These are phyloP conservation scores for Uria lomvia DNA, from an alignment of 2,113 vertebrate species.

Conservation along the genomic window DNA sequence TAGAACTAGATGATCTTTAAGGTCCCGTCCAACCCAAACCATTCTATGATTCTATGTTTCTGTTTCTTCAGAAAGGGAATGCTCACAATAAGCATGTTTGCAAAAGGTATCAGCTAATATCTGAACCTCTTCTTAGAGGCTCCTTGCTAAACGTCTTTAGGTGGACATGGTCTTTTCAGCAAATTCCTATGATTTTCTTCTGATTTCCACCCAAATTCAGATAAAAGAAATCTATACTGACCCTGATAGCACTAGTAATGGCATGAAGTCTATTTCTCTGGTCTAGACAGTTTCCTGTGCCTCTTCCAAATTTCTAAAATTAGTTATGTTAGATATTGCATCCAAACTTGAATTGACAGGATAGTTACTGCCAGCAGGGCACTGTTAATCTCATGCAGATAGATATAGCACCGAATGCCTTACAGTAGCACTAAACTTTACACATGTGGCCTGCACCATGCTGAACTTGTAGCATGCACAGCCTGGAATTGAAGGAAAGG, in stretches of 20 bases:
- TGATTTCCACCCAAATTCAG: not conserved
- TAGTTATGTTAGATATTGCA: not conserved
- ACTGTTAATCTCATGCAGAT: not conserved
- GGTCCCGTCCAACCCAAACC: not conserved
- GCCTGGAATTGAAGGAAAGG: not conserved
- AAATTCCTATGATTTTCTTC: not conserved
- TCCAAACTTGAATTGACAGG: not conserved
- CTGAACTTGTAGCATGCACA: not conserved
- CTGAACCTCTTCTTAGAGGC: not conserved
- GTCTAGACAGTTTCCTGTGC: not conserved
- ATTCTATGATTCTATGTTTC: not conserved
- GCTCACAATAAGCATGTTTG: not conserved
- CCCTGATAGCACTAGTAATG: not conserved
- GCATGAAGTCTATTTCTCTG: not conserved
- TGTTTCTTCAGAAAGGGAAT: not conserved
- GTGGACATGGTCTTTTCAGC: not conserved
- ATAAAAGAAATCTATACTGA: not conserved
- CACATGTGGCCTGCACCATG: accelerated
- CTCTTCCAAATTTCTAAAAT: not conserved
- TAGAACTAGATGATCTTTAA: not conserved
- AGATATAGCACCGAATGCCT: not conserved
- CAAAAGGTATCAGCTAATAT: not conserved
- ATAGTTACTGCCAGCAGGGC: not conserved
- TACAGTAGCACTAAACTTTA: not conserved
- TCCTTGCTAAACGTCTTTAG: not conserved